These are phyloP conservation scores for Plagodis dolabraria DNA, from an alignment of 2,888 invertebrate species.

Conservation along the genomic window DNA sequence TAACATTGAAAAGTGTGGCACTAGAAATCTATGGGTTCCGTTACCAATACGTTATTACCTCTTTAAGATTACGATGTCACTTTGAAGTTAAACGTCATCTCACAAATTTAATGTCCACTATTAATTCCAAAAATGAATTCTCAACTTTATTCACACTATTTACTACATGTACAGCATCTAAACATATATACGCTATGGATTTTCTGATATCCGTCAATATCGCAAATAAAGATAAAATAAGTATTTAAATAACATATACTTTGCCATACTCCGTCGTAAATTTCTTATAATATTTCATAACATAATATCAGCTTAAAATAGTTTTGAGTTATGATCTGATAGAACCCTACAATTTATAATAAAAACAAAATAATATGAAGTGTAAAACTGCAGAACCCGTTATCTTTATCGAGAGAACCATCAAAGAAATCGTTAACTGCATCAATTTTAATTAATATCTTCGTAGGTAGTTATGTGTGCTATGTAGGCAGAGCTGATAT, in stretches of 20 bases:
- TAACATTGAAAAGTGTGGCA: constrained; percentile 14
- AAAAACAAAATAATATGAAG: constrained; percentile 30
- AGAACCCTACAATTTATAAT: constrained; percentile 38
- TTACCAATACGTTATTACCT: neutral
- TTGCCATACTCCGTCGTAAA: constrained; percentile 3
- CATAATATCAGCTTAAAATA: constrained; percentile 19
- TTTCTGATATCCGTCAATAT: too few species aligned
- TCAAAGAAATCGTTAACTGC: constrained; percentile 40
- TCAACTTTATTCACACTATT: too few species aligned
- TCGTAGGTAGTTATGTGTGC: constrained; percentile 21
- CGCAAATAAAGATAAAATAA: too few species aligned
- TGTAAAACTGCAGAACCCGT: constrained; percentile 36
- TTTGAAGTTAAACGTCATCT: too few species aligned
- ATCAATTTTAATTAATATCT: constrained; percentile 39
- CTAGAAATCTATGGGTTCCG: constrained; percentile 15
- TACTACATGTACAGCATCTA: neutral
- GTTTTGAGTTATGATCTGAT: constrained; percentile 26
- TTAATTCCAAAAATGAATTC: too few species aligned
- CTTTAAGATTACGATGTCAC: neutral
- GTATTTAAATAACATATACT: neutral
- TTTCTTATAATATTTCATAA: constrained; percentile 25
- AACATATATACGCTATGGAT: neutral
- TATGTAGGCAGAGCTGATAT: constrained; percentile 20
- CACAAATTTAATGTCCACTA: too few species aligned
- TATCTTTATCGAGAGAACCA: constrained; percentile 37